Conservation (phyloP, 1,140 invertebrate species). For the Lamellibrachia luymesi region DNA sequence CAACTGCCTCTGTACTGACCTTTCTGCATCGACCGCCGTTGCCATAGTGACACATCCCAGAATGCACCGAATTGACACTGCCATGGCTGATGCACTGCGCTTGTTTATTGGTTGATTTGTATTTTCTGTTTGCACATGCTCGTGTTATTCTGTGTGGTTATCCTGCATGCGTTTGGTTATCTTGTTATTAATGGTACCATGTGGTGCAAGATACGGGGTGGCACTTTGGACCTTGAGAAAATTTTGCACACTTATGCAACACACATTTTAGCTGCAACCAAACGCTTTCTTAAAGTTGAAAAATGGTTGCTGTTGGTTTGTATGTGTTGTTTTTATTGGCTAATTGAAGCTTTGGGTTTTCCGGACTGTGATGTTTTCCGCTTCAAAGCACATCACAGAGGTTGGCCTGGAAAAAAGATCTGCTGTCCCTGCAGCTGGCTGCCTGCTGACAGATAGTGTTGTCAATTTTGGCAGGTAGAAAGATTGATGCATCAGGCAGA, state of each 20-base stretch:
- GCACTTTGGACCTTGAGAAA: not conserved
- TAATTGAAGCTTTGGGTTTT: not conserved
- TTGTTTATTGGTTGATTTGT: not conserved
- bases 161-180: not conserved
- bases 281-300: not conserved
- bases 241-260: not conserved
- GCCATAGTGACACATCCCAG: not conserved
- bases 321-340: not conserved
- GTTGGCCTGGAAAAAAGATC: not conserved
- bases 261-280: not conserved
- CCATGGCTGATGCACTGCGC: not conserved
- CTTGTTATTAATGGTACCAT: not conserved
- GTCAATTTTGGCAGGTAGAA: not conserved
- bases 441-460: not conserved
- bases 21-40: not conserved
- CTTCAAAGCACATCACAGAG: not conserved
- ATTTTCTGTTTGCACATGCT: not conserved
- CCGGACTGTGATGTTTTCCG: not conserved
- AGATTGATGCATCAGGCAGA: not conserved
- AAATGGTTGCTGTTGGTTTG: not conserved
- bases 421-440: not conserved
- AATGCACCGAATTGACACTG: not conserved
- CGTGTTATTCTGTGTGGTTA: not conserved
- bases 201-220: not conserved
- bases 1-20: constrained; percentile 65